These are phyloP conservation scores for Acleris holmiana DNA, from an alignment of 2,888 invertebrate species.

Conservation along the genomic window DNA sequence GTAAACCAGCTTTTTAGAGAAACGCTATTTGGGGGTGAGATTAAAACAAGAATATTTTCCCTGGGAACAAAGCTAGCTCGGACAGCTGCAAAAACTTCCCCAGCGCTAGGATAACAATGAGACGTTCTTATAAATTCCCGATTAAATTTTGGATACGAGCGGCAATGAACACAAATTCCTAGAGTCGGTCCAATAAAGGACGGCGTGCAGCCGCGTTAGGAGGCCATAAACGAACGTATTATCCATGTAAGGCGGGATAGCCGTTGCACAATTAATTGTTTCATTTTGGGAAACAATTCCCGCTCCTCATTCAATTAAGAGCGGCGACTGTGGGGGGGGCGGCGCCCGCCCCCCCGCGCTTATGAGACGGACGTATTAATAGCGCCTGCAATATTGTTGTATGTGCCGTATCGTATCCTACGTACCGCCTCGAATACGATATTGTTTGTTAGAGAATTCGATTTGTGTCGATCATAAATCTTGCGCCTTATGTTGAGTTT, in stretches of 20 bases:
- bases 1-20: slow-evolving; percentile 48
- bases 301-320: slow-evolving; percentile 85
- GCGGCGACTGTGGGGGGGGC: slow-evolving; percentile 76
- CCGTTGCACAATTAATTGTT: slow-evolving; percentile 85
- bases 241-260: slow-evolving; percentile 85
- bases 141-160: slow-evolving; percentile 83
- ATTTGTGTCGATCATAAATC: slow-evolving; percentile 84
- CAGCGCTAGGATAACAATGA: slow-evolving; percentile 67
- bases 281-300: slow-evolving; percentile 85
- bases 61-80: slow-evolving; percentile 62
- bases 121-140: slow-evolving; percentile 80
- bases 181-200: slow-evolving; percentile 83
- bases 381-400: slow-evolving; percentile 85
- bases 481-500: slow-evolving; percentile 83
- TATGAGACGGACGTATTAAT: slow-evolving; percentile 85
- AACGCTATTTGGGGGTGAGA: slow-evolving; percentile 52
- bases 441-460: slow-evolving; percentile 84
- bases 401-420: slow-evolving; percentile 75
- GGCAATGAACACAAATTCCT: slow-evolving; percentile 83
- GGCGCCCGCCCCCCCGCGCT: slow-evolving; percentile 61
- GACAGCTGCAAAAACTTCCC: slow-evolving; percentile 74
- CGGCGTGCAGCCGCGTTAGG: slow-evolving; percentile 83
- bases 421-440: slow-evolving; percentile 81
- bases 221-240: slow-evolving; percentile 84
- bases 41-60: slow-evolving; percentile 62